Evolutionary conservation across 2,797 vertebrate genomes (phyloP).

Genomic region (Strix occidentalis): DNA sequence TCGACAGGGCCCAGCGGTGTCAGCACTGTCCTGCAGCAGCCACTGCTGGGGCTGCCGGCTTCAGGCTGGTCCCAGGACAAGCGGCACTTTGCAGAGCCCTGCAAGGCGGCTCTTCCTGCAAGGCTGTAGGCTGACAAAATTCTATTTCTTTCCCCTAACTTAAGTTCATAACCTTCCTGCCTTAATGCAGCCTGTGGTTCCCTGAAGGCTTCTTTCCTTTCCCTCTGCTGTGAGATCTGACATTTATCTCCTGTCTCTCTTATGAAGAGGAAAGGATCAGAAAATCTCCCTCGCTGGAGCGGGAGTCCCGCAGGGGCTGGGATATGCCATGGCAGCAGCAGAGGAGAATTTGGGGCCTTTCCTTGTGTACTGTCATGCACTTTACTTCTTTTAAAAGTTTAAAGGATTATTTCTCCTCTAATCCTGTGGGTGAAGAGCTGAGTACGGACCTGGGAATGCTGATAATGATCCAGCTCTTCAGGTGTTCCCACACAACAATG

Average conservation of each 20-base stretch:
- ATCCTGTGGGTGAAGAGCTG: background rate
- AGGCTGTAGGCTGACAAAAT: background rate
- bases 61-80: background rate
- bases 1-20: rapidly evolving
- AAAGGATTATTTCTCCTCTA: background rate
- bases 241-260: background rate
- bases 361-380: no score
- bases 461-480: background rate
- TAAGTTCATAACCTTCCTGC: background rate
- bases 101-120: rapidly evolving
- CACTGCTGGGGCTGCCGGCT: background rate
- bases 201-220: background rate
- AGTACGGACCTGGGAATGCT: background rate
- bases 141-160: background rate
- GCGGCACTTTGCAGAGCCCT: background rate
- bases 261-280: background rate
- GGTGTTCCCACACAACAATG: background rate
- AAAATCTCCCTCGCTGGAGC: background rate
- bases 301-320: background rate
- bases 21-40: background rate
- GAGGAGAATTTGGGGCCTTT: background rate
- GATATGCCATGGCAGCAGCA: background rate
- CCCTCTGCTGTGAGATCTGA: background rate
- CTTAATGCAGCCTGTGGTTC: background rate
- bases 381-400: background rate